Evolutionary conservation across 92 coral and sea anemone genomes (phyloP), one percentile per base, ranked within the genome.

Genomic region (Pocillopora meandrina): DNA sequence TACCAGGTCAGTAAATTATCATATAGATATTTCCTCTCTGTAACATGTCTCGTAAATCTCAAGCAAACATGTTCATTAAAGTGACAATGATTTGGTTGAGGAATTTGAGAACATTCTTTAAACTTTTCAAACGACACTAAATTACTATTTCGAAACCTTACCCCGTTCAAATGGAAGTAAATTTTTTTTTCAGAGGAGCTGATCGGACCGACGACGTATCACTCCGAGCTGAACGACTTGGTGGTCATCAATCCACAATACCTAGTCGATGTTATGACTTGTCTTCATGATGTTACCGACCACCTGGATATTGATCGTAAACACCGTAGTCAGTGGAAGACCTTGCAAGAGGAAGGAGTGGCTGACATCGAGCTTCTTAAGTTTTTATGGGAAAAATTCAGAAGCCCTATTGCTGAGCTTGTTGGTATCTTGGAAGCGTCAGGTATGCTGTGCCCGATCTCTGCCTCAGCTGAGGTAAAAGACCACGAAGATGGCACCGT

Each of bases 211-310:
- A 58, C 78, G 63, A 74, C 69, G 5, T 78, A 74, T 1, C 56
- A 66, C 58, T 66, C 92, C 19, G 21, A 52, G 57, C 15, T 86
- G 1, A 61, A 47, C 15, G 91, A 90, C 56, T 55, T 61, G 18
- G 95, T 90, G 12, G 93, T 92, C 49, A 74, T 92, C 49, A 81
- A 87, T 19, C 95, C 95, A 6, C 95, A 92, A 67, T 83, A 80
- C 60, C 90, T 92, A 47, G 95, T 92, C 23, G 85, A 92, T 75
- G 90, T 92, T 20, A 92, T 92, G 95, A 92, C 95, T 17, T 55
- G 91, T 21, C 56, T 92, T 72, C 91, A 92, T 60, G 95, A 92
- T 8, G 87, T 90, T n/a, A 74, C 80, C 59, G 56, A 59, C 2
- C 63, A 69, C 17, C 23, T 76, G 72, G 82, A 71, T 61, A 80